Evolutionary conservation across 2,113 vertebrate species (phyloP).

Genomic region (Ardeotis arabs): DNA sequence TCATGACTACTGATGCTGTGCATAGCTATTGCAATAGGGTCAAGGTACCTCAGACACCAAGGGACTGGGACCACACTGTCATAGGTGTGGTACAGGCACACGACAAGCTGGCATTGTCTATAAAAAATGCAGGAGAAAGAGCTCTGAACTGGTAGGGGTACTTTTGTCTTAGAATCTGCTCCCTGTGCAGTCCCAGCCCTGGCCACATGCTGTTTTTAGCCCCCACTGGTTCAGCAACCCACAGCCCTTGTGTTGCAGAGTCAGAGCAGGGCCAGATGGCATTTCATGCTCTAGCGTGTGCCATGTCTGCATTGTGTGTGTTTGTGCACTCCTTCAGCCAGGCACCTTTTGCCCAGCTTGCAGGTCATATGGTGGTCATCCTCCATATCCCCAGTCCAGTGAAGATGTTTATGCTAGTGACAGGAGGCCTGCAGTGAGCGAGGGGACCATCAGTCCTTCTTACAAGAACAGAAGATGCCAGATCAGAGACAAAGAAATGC

Average conservation of each 20-base stretch:
- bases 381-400: neutral
- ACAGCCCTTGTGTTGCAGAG: neutral
- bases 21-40: neutral
- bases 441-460: neutral
- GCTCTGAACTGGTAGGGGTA: neutral
- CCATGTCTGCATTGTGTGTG: neutral
- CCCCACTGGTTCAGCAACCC: too few relatives aligned
- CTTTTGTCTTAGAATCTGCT: neutral
- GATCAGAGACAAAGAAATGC: neutral
- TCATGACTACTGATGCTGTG: neutral
- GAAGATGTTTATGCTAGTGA: neutral
- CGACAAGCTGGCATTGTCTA: neutral
- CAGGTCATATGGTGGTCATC: neutral
- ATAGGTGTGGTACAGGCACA: neutral
- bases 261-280: neutral
- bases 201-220: neutral
- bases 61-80: neutral
- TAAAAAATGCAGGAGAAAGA: neutral
- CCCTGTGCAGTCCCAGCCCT: neutral
- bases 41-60: neutral
- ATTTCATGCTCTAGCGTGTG: neutral
- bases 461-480: neutral
- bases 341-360: neutral
- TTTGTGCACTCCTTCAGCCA: neutral
- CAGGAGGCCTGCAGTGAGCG: neutral